phyloP scores from a whole-genome alignment of 2,113 vertebrate species.

The Xiphophorus maculatus region DNA sequence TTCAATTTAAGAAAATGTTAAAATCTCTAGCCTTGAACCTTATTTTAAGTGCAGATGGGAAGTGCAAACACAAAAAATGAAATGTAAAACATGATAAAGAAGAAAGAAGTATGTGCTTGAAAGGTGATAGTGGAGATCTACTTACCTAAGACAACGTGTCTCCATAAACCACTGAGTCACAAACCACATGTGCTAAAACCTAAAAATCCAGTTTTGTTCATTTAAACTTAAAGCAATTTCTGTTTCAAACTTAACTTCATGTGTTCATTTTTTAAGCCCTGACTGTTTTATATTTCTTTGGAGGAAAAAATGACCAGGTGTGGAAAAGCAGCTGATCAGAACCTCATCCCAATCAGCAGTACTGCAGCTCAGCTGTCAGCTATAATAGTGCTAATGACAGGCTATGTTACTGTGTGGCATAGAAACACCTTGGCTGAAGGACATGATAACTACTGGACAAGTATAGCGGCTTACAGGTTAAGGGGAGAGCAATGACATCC shows the following conservation, averaged over 20 bases:
- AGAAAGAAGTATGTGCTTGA: too few relatives aligned
- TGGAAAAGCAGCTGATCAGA: conserved; percentile 21
- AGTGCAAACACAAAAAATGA: too few relatives aligned
- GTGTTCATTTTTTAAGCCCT: neutral
- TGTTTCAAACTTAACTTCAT: too few relatives aligned
- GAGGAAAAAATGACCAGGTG: neutral
- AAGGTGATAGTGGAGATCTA: too few relatives aligned
- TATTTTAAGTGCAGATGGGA: too few relatives aligned
- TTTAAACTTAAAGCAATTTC: too few relatives aligned
- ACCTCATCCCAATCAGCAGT: conserved; percentile 30
- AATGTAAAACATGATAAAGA: too few relatives aligned
- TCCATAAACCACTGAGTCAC: too few relatives aligned
- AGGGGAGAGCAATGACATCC: conserved; percentile 21
- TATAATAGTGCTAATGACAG: conserved; percentile 77
- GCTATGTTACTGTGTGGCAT: conserved; percentile 53
- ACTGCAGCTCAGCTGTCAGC: conserved; percentile 68
- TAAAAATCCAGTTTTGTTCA: neutral
- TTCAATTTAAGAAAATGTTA: too few relatives aligned
- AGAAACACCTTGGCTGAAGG: conserved; percentile 61
- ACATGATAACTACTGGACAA: conserved; percentile 49
- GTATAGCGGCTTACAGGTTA: conserved; percentile 5
- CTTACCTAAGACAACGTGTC: too few relatives aligned
- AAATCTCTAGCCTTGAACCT: too few relatives aligned
- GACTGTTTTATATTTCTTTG: neutral
- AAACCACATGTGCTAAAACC: too few relatives aligned